A percentile compares a stretch with the other conserved stretches of the same genome.
These are phyloP conservation scores for Myopa tessellatipennis DNA, from an alignment of 2,888 invertebrate genomes.

Conservation along the genomic window DNA sequence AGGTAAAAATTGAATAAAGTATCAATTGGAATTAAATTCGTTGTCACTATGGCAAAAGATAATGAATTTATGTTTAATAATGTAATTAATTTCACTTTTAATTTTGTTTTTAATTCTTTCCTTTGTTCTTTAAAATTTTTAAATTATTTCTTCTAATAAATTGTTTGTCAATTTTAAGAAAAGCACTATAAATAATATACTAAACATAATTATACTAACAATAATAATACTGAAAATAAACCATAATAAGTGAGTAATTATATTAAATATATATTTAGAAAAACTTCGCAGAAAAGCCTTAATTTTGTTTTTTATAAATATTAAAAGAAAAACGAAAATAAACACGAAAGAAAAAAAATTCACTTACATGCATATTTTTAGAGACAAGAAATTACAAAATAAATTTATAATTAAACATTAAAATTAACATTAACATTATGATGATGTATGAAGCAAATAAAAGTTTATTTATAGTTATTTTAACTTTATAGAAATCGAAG, in stretches of 20 bases:
- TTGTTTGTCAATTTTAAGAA: too few relatives aligned
- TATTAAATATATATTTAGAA: too few relatives aligned
- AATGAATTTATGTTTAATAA: too few relatives aligned
- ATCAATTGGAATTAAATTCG: too few relatives aligned
- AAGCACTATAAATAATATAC: too few relatives aligned
- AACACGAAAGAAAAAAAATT: slow-evolving; percentile 14
- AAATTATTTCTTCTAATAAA: too few relatives aligned
- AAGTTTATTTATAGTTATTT: slow-evolving; percentile 6
- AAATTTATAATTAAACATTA: slow-evolving; percentile 11
- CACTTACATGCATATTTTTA: slow-evolving; percentile 23
- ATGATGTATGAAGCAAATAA: slow-evolving; percentile 21
- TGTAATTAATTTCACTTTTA: slow-evolving; percentile 1
- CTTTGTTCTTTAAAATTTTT: too few relatives aligned
- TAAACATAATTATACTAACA: too few relatives aligned
- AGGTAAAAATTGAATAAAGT: too few relatives aligned
- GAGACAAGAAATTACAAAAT: slow-evolving; percentile 2
- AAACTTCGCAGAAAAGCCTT: slow-evolving; percentile 38
- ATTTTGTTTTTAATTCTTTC: background rate
- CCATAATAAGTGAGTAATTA: too few relatives aligned
- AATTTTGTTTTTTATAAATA: slow-evolving; percentile 44
- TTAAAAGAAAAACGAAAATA: slow-evolving; percentile 39
- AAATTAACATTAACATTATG: slow-evolving; percentile 10
- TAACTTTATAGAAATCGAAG: slow-evolving; percentile 8
- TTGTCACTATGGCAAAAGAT: too few relatives aligned
- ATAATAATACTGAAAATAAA: too few relatives aligned